A percentile compares a stretch with the other conserved stretches of the same genome.
phyloP scores from a whole-genome alignment of 2,113 vertebrate genomes.

The Typhlomys cinereus region DNA sequence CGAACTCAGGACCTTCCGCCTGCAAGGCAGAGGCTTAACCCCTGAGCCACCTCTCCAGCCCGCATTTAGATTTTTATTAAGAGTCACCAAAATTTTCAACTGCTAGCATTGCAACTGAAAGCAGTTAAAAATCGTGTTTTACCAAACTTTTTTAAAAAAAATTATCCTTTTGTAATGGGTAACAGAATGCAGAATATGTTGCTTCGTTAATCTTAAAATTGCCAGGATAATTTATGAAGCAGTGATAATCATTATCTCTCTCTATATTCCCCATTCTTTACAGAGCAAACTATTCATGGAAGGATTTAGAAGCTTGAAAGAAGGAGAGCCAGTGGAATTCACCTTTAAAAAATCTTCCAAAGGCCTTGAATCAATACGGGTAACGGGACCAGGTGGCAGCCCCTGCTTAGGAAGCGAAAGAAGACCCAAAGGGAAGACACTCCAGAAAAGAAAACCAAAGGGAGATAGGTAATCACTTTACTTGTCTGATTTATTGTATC shows the following conservation, averaged over 20 bases:
- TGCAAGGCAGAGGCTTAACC: no score
- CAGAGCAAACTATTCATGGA: slow-evolving; percentile 99
- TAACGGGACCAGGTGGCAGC: slow-evolving; percentile 96
- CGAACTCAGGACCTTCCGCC: no score
- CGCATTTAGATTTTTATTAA: slow-evolving; percentile 39
- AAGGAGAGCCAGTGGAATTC: slow-evolving; percentile 99
- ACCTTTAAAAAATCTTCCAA: slow-evolving; percentile 99
- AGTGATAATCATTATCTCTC: slow-evolving; percentile 77
- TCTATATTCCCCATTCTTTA: slow-evolving; percentile 62
- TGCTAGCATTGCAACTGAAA: slow-evolving; percentile 7
- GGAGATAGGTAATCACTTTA: slow-evolving; percentile 94
- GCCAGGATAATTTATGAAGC: slow-evolving; percentile 74
- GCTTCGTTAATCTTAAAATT: slow-evolving; percentile 71
- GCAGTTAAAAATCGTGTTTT: slow-evolving; percentile 11
- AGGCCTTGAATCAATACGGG: slow-evolving; percentile 99
- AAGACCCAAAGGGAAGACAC: slow-evolving; percentile 98
- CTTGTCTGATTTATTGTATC: slow-evolving; percentile 51
- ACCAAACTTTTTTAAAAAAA: not conserved
- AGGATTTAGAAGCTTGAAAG: slow-evolving; percentile 99
- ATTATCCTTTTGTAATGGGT: not conserved
- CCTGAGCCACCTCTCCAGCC: no score
- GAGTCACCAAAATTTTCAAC: not conserved
- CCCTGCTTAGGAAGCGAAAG: slow-evolving; percentile 98
- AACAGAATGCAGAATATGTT: slow-evolving; percentile 49
- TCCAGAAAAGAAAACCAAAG: slow-evolving; percentile 98